Base-by-base conservation (phyloP, 2,888 invertebrate genomes). In the Stratiomys singularior region DNA sequence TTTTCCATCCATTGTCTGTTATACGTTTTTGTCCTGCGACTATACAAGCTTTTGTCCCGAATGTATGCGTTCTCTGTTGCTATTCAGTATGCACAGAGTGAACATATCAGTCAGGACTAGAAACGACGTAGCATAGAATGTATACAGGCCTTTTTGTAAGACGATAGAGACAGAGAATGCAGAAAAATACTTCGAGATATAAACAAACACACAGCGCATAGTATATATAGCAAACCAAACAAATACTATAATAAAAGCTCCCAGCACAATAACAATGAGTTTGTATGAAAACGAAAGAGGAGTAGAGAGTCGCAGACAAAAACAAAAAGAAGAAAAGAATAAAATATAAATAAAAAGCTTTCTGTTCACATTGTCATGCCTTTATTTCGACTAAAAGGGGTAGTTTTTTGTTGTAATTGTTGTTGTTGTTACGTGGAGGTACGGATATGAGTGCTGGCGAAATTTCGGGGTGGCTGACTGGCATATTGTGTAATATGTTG, bases 331-430 rank as follows among this genome's bases (percentile, higher is more conserved):
- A 25, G 27, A 63, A 63, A 69, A 25, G 25, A 11, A 69, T 69
- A 69, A 47, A n/a, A 69, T 69, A 69, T 69, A 69, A 69, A 69
- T 69, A 69, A 47, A 74, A 74, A 74, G 74, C 74, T 74, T 37
- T 74, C 52, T 72, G 60, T 58, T 30, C 60, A 37, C 69, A 69
- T 69, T 74, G 60, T 74, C 30, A 1, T 69, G 27, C 74, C 21
- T 58, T 74, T 58, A 74, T 58, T 74, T 58, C 15, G 46, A 4
- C 69, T 69, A 58, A 74, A 72, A 74, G 60, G 74, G 60, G 74
- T 74, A 74, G 58, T 74, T 74, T 69, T 47, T 23, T n/a, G n/a
- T n/a, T n/a, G n/a, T n/a, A n/a, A 9, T 66, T 37, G 2, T 72
- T 72, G 9, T 4, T 15, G 52, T 52, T 5, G 37, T 37, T 37